Percentiles rank a stretch among this genome's conserved stretches.
Conservation (phyloP, 1,140 invertebrate species). For the Apis florea region DNA sequence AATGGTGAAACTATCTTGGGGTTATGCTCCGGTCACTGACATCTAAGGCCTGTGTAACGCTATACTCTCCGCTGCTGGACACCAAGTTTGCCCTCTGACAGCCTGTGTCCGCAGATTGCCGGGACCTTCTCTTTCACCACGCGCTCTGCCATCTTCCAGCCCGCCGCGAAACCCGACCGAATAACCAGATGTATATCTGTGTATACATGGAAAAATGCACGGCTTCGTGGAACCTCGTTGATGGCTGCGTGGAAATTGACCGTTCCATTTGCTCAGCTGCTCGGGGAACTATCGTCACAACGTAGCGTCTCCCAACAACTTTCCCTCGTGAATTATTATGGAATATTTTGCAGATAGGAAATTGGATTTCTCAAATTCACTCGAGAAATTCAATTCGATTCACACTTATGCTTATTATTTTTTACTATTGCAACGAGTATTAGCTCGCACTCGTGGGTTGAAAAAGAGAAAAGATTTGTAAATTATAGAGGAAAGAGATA, state of each 20-base stretch:
- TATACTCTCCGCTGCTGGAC: slow-evolving; percentile 60
- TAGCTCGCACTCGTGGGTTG: too few relatives aligned
- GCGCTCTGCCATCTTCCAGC: background rate
- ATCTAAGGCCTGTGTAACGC: slow-evolving; percentile 63
- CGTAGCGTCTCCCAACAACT: too few relatives aligned
- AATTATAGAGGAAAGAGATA: background rate
- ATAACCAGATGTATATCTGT: slow-evolving; percentile 12
- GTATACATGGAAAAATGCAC: background rate
- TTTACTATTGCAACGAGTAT: too few relatives aligned
- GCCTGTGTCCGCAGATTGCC: slow-evolving; percentile 2
- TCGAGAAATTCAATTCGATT: too few relatives aligned
- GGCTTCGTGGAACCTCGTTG: background rate
- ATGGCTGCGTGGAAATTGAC: background rate
- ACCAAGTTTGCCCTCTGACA: slow-evolving; percentile 68
- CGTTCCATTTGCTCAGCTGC: background rate
- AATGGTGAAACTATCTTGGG: slow-evolving; percentile 75
- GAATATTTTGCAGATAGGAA: too few relatives aligned
- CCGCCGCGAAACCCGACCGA: background rate
- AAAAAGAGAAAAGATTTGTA: too few relatives aligned
- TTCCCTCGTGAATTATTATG: too few relatives aligned
- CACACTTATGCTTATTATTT: too few relatives aligned
- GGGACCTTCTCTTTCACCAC: slow-evolving; percentile 21
- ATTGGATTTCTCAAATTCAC: too few relatives aligned
- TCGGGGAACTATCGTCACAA: too few relatives aligned
- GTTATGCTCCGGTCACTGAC: slow-evolving; percentile 77